Evolutionary conservation across 1,140 invertebrate species (phyloP).

Genomic region (Neuroterus valhalla): DNA sequence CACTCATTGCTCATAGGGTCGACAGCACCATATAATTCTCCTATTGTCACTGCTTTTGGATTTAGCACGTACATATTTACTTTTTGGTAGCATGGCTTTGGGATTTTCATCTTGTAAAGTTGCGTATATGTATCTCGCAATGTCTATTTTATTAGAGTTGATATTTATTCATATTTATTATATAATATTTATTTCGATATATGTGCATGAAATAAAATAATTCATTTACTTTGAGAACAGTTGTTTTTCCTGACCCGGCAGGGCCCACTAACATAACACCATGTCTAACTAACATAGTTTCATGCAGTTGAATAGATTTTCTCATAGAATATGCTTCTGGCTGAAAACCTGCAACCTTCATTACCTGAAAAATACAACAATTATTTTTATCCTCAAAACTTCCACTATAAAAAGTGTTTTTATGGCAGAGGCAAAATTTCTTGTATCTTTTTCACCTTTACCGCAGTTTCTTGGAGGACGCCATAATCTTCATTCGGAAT

Average conservation of each 20-base stretch:
- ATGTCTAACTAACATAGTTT: conserved; percentile 94
- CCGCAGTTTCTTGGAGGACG: conserved; percentile 79
- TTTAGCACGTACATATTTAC: conserved; percentile 86
- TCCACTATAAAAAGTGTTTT: neutral
- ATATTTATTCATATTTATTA: neutral
- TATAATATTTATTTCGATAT: too few species aligned
- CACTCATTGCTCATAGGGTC: conserved; percentile 90
- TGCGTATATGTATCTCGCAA: conserved; percentile 81
- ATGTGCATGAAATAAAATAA: neutral
- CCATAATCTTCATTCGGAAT: conserved; percentile 88
- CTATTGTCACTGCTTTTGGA: conserved; percentile 91
- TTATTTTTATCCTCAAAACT: conserved; percentile 1
- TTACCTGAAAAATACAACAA: conserved; percentile 57
- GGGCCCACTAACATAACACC: conserved; percentile 95
- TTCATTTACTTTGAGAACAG: conserved; percentile 78
- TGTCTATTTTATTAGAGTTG: conserved; percentile 70
- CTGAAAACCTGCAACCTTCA: conserved; percentile 78
- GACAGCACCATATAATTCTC: conserved; percentile 92
- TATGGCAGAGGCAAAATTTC: neutral
- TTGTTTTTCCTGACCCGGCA: conserved; percentile 88
- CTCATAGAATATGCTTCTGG: conserved; percentile 79
- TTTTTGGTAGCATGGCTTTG: conserved; percentile 77
- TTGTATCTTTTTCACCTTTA: conserved; percentile 45
- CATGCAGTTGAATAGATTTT: conserved; percentile 91
- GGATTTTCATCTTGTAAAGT: conserved; percentile 76